Percentiles rank a stretch among this genome's conserved stretches.
phyloP scores from a whole-genome alignment of 2,888 invertebrate genomes.

The Coremacera marginata region DNA sequence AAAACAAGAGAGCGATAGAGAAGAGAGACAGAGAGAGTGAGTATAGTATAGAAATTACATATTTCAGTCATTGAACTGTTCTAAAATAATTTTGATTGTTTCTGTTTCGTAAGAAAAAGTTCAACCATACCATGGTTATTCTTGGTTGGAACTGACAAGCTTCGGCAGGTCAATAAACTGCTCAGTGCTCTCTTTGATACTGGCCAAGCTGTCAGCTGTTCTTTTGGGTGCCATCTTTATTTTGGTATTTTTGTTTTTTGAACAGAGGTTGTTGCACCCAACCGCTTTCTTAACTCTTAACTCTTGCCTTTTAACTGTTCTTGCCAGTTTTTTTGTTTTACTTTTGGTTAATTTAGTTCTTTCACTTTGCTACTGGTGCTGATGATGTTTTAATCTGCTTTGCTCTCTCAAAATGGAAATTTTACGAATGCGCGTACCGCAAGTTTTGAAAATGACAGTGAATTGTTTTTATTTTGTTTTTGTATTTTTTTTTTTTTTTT shows the following conservation, averaged over 20 bases:
- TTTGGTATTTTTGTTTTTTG: background rate
- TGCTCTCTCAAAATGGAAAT: background rate
- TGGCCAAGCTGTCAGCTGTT: slow-evolving; percentile 24
- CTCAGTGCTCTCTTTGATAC: background rate
- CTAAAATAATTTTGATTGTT: background rate
- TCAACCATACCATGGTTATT: background rate
- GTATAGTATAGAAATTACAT: background rate
- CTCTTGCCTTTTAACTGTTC: slow-evolving; percentile 21
- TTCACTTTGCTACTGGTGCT: background rate
- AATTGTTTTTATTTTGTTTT: slow-evolving; percentile 10
- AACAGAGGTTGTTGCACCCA: slow-evolving; percentile 27
- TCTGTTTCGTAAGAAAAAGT: background rate
- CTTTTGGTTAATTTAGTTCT: background rate
- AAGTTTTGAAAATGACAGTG: slow-evolving; percentile 44
- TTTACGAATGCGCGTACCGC: slow-evolving; percentile 7
- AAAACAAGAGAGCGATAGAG: background rate
- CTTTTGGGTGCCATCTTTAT: slow-evolving; percentile 27
- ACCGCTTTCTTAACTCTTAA: background rate
- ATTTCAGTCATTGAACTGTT: slow-evolving; percentile 36
- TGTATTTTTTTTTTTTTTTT: too few relatives aligned
- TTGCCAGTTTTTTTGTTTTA: slow-evolving; percentile 29
- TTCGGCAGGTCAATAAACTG: background rate
- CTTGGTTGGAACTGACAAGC: background rate
- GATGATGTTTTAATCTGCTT: background rate
- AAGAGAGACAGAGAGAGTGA: background rate